Percentiles rank a stretch among this genome's conserved stretches.
phyloP scores from a whole-genome alignment of 2,888 invertebrate genomes.

The Boloria euphrosyne region DNA sequence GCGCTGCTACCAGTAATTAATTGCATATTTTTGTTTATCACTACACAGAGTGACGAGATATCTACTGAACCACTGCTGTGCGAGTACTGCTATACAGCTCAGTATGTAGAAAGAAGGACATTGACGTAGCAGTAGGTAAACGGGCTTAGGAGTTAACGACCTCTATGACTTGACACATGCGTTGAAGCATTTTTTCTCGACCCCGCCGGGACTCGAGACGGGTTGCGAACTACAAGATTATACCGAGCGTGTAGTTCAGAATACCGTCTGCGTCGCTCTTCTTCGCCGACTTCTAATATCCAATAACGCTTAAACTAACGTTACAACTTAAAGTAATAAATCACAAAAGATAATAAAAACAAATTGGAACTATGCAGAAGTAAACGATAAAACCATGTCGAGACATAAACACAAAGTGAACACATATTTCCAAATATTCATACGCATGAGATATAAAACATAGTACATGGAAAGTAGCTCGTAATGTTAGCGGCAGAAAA shows the following conservation, averaged over 20 bases:
- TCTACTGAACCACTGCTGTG: no score
- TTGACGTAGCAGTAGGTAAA: no score
- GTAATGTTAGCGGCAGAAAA: no score
- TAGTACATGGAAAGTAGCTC: no score
- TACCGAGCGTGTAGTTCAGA: conserved; percentile 6
- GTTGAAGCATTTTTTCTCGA: conserved; percentile 24
- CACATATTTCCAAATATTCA: conserved; percentile 4
- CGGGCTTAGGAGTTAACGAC: conserved; percentile 29
- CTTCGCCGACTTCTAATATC: not conserved
- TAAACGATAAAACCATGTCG: not conserved
- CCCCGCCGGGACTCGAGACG: conserved; percentile 17
- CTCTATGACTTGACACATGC: conserved; percentile 28
- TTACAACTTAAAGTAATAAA: conserved; percentile 14
- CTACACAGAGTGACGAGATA: not conserved
- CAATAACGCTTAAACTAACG: conserved; percentile 11
- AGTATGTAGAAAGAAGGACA: no score
- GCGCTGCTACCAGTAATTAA: conserved; percentile 14
- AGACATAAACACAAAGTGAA: not conserved
- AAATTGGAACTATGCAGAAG: not conserved
- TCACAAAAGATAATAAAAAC: conserved; percentile 15
- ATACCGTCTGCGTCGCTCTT: conserved; percentile 16
- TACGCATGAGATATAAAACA: no score
- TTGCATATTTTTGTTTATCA: conserved; percentile 20
- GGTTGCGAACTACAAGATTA: conserved; percentile 12
- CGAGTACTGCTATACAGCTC: no score